These are phyloP conservation scores for Haliclystus octoradiatus DNA, from an alignment of 30 jellyfish, hydroid and myxozoan genomes.

Conservation along the genomic window DNA sequence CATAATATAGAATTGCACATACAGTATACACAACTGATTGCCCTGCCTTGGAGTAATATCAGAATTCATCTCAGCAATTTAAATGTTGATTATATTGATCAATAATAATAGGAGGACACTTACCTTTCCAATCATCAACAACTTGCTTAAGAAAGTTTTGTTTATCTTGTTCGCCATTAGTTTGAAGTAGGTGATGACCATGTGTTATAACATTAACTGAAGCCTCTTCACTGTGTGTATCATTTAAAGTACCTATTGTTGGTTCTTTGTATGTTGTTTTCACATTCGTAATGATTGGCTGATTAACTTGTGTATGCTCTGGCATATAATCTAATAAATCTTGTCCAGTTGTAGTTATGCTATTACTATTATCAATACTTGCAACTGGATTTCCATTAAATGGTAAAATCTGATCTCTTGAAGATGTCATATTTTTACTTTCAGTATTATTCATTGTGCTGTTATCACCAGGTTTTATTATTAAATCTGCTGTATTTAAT, in stretches of 20 bases:
- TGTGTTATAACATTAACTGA: conserved; percentile 72
- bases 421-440: not conserved
- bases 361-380: too few relatives aligned
- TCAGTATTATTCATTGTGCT: not conserved
- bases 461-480: too few relatives aligned
- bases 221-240: conserved; percentile 9
- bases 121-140: conserved; percentile 55
- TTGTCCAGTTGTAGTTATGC: not conserved
- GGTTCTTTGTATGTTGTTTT: conserved; percentile 39
- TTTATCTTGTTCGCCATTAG: conserved; percentile 58
- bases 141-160: conserved; percentile 51
- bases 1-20: too few relatives aligned
- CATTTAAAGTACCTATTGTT: conserved; percentile 21
- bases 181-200: conserved; percentile 73
- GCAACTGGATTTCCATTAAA: not conserved
- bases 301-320: conserved; percentile 15
- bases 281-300: conserved; percentile 45
- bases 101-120: too few relatives aligned
- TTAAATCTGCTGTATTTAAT: not conserved
- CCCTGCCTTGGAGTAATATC: too few relatives aligned
- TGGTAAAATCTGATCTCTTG: not conserved
- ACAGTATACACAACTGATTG: too few relatives aligned
- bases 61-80: too few relatives aligned
- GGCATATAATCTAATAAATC: not conserved
- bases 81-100: too few relatives aligned